phyloP scores from a whole-genome alignment of 2,113 vertebrate species.

The Marcusenius ussheri region DNA sequence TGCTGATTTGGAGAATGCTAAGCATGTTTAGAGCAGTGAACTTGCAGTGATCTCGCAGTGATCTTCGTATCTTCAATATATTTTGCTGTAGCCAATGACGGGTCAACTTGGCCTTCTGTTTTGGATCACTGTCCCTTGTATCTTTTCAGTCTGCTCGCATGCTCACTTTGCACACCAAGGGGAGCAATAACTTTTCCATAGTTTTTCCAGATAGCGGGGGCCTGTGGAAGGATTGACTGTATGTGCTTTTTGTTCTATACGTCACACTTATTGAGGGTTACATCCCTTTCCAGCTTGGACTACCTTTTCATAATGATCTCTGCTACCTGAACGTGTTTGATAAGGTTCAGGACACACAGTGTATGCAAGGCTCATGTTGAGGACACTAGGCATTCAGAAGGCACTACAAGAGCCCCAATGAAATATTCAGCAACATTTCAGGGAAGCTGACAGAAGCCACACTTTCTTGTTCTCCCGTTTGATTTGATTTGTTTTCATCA shows the following conservation, averaged over 20 bases:
- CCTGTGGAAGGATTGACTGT: not conserved
- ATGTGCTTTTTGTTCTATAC: not conserved
- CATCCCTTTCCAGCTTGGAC: not conserved
- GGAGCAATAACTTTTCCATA: not conserved
- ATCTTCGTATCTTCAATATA: not conserved
- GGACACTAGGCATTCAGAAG: not conserved
- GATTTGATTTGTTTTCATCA: conserved; percentile 33
- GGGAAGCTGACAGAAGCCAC: conserved; percentile 7
- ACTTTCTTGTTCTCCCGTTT: conserved; percentile 22
- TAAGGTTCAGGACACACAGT: not conserved
- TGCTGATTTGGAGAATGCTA: not conserved
- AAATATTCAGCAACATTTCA: not conserved
- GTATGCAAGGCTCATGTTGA: not conserved
- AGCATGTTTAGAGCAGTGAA: not conserved
- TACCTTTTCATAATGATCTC: not conserved
- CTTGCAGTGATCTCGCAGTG: not conserved
- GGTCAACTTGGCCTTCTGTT: no score
- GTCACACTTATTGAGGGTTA: not conserved
- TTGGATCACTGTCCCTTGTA: no score
- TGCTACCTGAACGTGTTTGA: not conserved
- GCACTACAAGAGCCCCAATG: not conserved
- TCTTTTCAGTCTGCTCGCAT: not conserved
- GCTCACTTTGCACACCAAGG: not conserved
- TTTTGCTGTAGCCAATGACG: no score
- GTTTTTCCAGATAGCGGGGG: not conserved